A percentile compares a stretch with the other conserved stretches of the same genome.
Evolutionary conservation across 2,888 invertebrate genomes (phyloP).

Genomic region (Lamellibrachia columna): DNA sequence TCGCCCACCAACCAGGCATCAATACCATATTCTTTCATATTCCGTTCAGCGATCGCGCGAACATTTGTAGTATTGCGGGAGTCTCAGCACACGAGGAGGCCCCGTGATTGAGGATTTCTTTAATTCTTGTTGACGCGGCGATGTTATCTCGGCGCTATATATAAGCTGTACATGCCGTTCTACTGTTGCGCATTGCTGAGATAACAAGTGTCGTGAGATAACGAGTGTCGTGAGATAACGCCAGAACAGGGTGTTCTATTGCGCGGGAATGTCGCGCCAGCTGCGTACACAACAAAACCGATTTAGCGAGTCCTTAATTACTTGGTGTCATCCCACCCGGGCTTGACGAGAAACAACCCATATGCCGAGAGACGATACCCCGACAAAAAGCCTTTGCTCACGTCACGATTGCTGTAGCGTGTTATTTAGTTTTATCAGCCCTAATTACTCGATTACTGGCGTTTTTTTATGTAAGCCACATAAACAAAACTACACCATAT

Average conservation of each 20-base stretch:
- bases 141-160: not conserved
- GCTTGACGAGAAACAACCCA: not conserved
- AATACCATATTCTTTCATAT: not conserved
- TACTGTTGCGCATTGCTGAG: constrained; percentile 10
- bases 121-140: not conserved
- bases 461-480: not conserved
- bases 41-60: not conserved
- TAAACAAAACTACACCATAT: not conserved
- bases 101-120: not conserved
- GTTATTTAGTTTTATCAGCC: not conserved
- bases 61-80: not conserved
- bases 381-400: not conserved
- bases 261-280: not conserved
- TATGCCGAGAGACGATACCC: not conserved
- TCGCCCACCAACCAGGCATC: not conserved
- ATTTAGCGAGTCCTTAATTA: not conserved
- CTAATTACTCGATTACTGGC: not conserved
- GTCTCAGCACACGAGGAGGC: not conserved
- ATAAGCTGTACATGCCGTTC: not conserved
- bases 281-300: not conserved
- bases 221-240: not conserved
- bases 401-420: not conserved
- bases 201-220: not conserved
- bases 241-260: not conserved
- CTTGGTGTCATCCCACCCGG: not conserved